Evolutionary conservation across 2,797 vertebrate genomes (phyloP).

Genomic region (Cyprinella venusta): DNA sequence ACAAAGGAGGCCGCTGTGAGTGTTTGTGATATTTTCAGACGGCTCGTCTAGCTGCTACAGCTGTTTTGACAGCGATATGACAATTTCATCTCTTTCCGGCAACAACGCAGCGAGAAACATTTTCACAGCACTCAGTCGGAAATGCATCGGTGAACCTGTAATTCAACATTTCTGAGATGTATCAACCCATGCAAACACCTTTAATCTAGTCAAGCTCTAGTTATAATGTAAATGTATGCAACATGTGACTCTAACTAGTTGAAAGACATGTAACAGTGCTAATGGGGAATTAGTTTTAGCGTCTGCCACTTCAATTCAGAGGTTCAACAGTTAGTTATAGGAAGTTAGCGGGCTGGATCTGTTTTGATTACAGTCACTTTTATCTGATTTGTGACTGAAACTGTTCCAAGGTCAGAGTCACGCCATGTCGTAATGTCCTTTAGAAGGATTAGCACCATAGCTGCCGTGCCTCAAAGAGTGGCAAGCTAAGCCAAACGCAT

Average conservation of each 20-base stretch:
- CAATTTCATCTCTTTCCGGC: slow-evolving; percentile 27
- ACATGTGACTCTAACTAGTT: neutral
- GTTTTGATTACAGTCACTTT: slow-evolving; percentile 64
- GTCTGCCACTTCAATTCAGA: slow-evolving; percentile 38
- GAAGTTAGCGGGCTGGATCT: slow-evolving; percentile 63
- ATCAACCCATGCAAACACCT: neutral
- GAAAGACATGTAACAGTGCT: neutral
- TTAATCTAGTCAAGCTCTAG: neutral
- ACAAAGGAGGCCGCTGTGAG: slow-evolving; percentile 56
- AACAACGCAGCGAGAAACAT: neutral
- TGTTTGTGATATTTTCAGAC: slow-evolving; percentile 52
- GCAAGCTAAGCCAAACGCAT: slow-evolving; percentile 62
- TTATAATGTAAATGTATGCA: neutral
- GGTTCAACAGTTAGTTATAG: slow-evolving; percentile 8
- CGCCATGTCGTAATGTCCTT: slow-evolving; percentile 61
- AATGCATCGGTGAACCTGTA: neutral
- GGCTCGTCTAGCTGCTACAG: slow-evolving; percentile 22
- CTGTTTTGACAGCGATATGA: slow-evolving; percentile 31
- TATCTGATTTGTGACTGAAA: slow-evolving; percentile 69
- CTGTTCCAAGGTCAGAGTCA: slow-evolving; percentile 67
- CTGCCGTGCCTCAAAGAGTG: slow-evolving; percentile 62
- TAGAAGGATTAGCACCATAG: slow-evolving; percentile 66
- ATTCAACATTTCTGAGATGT: slow-evolving; percentile 9
- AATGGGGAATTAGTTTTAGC: slow-evolving; percentile 50
- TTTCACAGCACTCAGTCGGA: neutral